phyloP scores from a whole-genome alignment of 1,140 invertebrate genomes.

The Drosophila lacertosa region DNA sequence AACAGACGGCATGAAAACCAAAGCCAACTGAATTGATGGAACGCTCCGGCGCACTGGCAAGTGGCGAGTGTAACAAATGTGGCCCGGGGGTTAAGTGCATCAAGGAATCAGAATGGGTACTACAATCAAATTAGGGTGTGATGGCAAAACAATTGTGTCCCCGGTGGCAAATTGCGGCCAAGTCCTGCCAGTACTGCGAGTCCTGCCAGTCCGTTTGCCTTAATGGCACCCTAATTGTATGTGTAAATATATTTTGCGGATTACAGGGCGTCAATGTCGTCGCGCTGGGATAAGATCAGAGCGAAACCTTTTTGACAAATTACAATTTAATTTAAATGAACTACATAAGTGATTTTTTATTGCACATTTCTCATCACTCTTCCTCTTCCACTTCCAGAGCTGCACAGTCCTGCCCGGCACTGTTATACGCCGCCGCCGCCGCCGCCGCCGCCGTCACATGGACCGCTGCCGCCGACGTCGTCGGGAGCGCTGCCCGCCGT shows the following conservation, averaged over 20 bases:
- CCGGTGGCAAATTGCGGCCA: conserved; percentile 69
- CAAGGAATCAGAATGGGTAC: conserved; percentile 78
- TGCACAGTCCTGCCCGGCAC: conserved; percentile 63
- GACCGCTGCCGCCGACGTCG: conserved; percentile 14
- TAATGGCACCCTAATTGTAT: conserved; percentile 84
- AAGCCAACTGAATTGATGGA: conserved; percentile 6
- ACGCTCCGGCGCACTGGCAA: conserved; percentile 69
- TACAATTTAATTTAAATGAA: conserved; percentile 82
- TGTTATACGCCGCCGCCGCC: conserved; percentile 54
- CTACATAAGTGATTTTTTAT: conserved; percentile 82
- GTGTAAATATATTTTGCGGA: conserved; percentile 84
- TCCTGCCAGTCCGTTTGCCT: conserved; percentile 45
- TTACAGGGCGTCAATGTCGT: conserved; percentile 75
- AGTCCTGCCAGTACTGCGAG: conserved; percentile 1
- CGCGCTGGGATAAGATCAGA: conserved; percentile 71
- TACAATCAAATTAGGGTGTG: conserved; percentile 84
- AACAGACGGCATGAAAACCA: conserved; percentile 33
- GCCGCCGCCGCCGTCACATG: conserved; percentile 15
- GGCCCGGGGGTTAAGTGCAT: conserved; percentile 81
- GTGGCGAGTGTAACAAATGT: conserved; percentile 76
- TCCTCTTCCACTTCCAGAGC: conserved; percentile 44
- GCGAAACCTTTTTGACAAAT: conserved; percentile 61
- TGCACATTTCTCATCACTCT: conserved; percentile 5
- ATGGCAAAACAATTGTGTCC: conserved; percentile 84
- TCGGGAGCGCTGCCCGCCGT: conserved; percentile 11